Evolutionary conservation across 2,113 vertebrate genomes (phyloP), one percentile per base, ranked within the genome.

Genomic region (Lanius collurio): DNA sequence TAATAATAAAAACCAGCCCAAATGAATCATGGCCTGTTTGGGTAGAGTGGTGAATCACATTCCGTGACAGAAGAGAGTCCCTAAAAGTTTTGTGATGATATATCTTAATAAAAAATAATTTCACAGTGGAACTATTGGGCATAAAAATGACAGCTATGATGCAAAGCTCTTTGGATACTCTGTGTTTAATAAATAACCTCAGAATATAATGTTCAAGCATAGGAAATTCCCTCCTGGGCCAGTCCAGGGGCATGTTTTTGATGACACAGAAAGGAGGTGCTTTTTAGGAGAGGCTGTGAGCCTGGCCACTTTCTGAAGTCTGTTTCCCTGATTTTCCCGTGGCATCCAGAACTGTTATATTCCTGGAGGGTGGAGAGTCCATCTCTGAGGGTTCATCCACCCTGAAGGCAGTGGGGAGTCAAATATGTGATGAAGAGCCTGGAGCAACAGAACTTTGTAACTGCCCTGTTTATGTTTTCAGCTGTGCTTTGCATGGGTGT

Each of bases 1-100:
- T 62, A 81, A 80, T 71, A 63, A 80, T 60, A 56, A 79, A 85
- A 95, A 55, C 24, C 92, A 92, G 68, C 67, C 77, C 49, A 87
- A 71, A 49, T 93, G 89, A 94, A 63, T 91, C 87, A 94, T 21
- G 56, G 67, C 19, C 70, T 95, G 41, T 37, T 50, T 26, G 62
- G 57, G 28, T 14, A 37, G 24, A 86, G 30, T 31, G 20, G n/a
- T 93, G 87, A 93, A 59, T 94, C 85, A 81, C 0, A 0, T 63
- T 80, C 79, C 31, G 2, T 67, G 75, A 74, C 93, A 83, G 53
- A 89, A 69, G 30, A 46, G 33, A 60, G 50, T 79, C 64, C 53
- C 73, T 56, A 15, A n/a, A 87, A 80, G 9, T 62, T 87, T 79
- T 71, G 67, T 80, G 80, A 84, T 46, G 62, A 26, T 39, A 10